Evolutionary conservation across 2,113 vertebrate species (phyloP).

Genomic region (Platichthys stellatus): DNA sequence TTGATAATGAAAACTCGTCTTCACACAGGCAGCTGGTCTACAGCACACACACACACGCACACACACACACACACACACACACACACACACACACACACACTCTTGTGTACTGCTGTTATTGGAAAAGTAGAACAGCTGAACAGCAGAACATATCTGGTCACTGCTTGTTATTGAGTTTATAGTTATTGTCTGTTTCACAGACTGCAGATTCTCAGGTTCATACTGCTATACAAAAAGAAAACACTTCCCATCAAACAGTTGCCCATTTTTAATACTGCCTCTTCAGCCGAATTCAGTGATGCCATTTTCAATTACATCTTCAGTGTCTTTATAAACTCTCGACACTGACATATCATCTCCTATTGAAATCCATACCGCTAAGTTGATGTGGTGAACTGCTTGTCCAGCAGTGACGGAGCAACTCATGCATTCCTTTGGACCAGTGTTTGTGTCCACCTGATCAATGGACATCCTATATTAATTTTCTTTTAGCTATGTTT

Average conservation of each 20-base stretch:
- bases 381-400: no score
- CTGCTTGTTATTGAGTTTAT: conserved; percentile 27
- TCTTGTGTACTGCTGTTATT: conserved; percentile 50
- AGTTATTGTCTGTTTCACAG: background rate
- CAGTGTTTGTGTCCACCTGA: no score
- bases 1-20: conserved; percentile 45
- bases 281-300: background rate
- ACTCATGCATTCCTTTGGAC: no score
- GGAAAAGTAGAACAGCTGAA: conserved; percentile 35
- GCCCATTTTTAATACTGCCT: no score
- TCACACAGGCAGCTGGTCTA: conserved; percentile 20
- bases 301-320: background rate
- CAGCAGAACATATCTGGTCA: conserved; percentile 16
- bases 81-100: background rate
- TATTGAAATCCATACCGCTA: no score
- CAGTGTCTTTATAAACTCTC: no score
- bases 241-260: no score
- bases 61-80: no score
- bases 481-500: no score
- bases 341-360: no score
- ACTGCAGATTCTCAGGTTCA: conserved; percentile 14
- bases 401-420: no score
- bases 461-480: no score
- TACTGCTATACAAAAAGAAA: background rate
- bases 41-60: conserved; percentile 17